phyloP scores from a whole-genome alignment of 2,888 invertebrate species.

The Watsonalla binaria region DNA sequence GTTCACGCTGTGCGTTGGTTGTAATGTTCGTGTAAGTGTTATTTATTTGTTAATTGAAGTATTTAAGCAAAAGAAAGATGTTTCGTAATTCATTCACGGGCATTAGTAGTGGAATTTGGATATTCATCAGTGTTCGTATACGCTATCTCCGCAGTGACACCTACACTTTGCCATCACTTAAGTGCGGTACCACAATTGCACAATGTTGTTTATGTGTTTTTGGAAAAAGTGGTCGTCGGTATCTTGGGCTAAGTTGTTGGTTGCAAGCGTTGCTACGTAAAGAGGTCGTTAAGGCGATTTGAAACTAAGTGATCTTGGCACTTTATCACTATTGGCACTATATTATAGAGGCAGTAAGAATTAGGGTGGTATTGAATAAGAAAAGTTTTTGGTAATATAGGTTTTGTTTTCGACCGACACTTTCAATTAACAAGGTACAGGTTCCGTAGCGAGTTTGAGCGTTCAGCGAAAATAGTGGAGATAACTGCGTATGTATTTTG shows the following conservation, averaged over 20 bases:
- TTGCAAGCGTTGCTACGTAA: slow-evolving; percentile 29
- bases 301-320: background rate
- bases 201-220: slow-evolving; percentile 51
- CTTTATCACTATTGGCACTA: too few species aligned
- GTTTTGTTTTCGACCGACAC: too few species aligned
- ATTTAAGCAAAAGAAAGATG: too few species aligned
- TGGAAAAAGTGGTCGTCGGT: slow-evolving; percentile 41
- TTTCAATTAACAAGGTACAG: too few species aligned
- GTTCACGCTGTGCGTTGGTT: too few species aligned
- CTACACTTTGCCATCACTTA: slow-evolving; percentile 41
- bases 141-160: slow-evolving; percentile 45
- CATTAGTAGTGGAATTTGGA: slow-evolving; percentile 25
- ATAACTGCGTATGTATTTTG: too few species aligned
- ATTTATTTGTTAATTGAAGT: too few species aligned
- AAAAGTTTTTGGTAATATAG: too few species aligned
- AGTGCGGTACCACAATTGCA: slow-evolving; percentile 45
- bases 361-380: too few species aligned
- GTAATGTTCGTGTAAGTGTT: too few species aligned
- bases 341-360: background rate
- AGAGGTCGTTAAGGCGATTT: slow-evolving; percentile 32
- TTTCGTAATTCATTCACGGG: slow-evolving; percentile 11
- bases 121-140: slow-evolving; percentile 29
- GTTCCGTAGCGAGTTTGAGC: too few species aligned
- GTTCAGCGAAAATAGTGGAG: too few species aligned
- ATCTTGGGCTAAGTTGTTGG: slow-evolving; percentile 47